Conservation (phyloP, 1,140 invertebrate species). For the Hyles euphorbiae region DNA sequence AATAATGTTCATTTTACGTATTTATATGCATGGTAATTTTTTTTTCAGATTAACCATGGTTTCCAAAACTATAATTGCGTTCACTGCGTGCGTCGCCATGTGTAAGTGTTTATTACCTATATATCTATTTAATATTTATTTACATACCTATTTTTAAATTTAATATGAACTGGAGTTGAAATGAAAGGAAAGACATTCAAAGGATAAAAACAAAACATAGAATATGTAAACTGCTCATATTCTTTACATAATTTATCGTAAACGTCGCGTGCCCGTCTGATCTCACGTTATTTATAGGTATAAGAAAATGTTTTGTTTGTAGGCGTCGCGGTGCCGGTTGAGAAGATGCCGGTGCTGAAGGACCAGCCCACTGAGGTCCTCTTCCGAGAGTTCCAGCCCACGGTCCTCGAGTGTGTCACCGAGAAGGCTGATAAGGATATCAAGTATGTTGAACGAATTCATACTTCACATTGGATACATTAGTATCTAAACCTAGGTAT, state of each 20-base stretch:
- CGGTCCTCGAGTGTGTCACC: constrained; percentile 14
- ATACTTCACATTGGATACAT: no score
- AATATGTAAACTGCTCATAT: no score
- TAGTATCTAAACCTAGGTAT: no score
- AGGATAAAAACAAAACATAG: no score
- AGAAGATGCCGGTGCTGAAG: constrained; percentile 19
- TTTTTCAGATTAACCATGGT: constrained; percentile 2
- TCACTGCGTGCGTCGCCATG: neutral
- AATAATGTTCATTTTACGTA: no score
- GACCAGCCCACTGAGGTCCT: constrained; percentile 18
- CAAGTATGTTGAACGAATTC: constrained; percentile 23
- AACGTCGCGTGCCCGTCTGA: no score
- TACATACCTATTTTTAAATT: no score
- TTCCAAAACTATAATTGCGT: neutral
- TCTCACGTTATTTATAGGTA: no score
- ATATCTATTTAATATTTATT: no score
- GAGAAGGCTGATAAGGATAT: constrained; percentile 15
- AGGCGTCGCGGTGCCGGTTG: constrained; percentile 8
- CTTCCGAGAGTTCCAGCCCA: constrained; percentile 16
- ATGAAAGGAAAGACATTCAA: no score
- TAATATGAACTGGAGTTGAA: no score
- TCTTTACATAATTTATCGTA: no score
- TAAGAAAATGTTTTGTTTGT: neutral
- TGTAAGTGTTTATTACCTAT: neutral
- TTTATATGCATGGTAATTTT: neutral